Conservation (phyloP, 2,888 invertebrate genomes). For the Drosophila pseudotakahashii region DNA sequence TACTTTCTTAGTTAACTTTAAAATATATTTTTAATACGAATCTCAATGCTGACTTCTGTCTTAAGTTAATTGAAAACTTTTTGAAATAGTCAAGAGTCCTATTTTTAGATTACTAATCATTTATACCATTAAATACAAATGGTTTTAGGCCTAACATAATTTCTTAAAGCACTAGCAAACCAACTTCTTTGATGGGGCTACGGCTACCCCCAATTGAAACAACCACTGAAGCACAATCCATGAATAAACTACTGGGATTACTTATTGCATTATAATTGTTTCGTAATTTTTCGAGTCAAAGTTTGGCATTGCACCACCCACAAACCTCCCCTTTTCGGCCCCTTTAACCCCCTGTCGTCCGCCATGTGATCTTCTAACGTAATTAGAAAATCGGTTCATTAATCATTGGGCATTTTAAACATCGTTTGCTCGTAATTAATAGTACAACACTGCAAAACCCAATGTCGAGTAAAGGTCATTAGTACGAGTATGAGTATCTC, state of each 20-base stretch:
- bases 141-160: too few species aligned
- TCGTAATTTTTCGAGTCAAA: slow-evolving; percentile 7
- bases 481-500: slow-evolving; percentile 55
- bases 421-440: slow-evolving; percentile 76
- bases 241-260: slow-evolving; percentile 4
- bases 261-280: slow-evolving; percentile 16
- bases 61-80: too few species aligned
- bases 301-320: slow-evolving; percentile 16
- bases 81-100: too few species aligned
- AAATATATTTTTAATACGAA: too few species aligned
- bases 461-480: slow-evolving; percentile 76
- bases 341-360: background rate
- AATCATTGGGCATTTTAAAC: slow-evolving; percentile 73
- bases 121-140: too few species aligned
- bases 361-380: slow-evolving; percentile 24
- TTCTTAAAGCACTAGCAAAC: too few species aligned
- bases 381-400: slow-evolving; percentile 76
- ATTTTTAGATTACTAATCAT: too few species aligned
- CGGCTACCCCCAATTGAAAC: background rate
- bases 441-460: slow-evolving; percentile 54
- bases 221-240: background rate
- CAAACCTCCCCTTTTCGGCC: background rate
- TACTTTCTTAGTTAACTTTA: too few species aligned
- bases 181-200: background rate
- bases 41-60: too few species aligned